Base-by-base conservation (phyloP, 2,888 invertebrate genomes). In the Griposia aprilina region DNA sequence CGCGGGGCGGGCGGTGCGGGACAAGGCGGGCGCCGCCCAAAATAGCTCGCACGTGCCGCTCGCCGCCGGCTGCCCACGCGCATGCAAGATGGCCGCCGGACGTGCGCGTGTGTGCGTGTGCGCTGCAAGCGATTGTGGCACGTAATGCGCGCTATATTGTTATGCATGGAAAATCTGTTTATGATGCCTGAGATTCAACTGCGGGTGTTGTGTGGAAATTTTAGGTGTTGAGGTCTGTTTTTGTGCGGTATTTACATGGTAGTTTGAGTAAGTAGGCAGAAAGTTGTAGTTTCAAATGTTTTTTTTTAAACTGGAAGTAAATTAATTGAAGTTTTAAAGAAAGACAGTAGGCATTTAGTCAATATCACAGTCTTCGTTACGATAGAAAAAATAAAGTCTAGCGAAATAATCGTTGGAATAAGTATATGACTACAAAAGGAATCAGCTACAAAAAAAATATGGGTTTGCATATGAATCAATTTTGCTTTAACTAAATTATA, bases 21-120 rank as follows among this genome's bases (percentile, higher is more conserved):
- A 90, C 84, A 92, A 90, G 91, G 93, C 93, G 94, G 93, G 93
- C 94, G 94, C 95, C 96, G 96, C 96, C 96, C 93, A 95, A 96
- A 97, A 97, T 97, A 97, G 96, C 92, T 89, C 97, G 96, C 96
- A 97, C 97, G 97, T 97, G 97, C 96, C 96, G 93, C 91, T 92
- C 92, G 93, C 91, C 92, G 92, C 92, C 93, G 94, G 93, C 85
- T 95, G 96, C 96, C 95, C 96, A 95, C 95, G 96, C 96, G 96
- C 96, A 94, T 90, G 86, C 94, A 96, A 96, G 92, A 97, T 97
- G 96, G 96, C 96, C 92, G 96, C 94, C 93, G 89, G 78, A 88
- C 87, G 75, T 85, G 80, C 84, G 84, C 90, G 92, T 93, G 94
- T 94, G 94, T 88, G 93, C 77, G 88, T 93, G 91, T 90, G 90